Percentiles rank a stretch among this genome's conserved stretches.
Evolutionary conservation across 1,140 invertebrate species (phyloP).

Genomic region (Cyclina sinensis): DNA sequence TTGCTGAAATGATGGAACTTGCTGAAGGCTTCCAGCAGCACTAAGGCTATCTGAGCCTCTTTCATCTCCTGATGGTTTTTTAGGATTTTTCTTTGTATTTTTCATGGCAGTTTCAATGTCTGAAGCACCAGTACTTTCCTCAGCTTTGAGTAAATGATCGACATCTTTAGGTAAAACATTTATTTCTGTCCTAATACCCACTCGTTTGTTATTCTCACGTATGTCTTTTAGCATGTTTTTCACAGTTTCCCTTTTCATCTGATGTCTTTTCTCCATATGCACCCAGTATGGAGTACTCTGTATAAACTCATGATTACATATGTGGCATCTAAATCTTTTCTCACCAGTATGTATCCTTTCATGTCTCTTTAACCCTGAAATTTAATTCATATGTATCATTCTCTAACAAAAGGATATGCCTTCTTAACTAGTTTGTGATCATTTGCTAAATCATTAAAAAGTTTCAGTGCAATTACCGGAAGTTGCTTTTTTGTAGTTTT

Average conservation of each 20-base stretch:
- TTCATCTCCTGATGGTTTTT: not conserved
- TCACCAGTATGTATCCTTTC: slow-evolving; percentile 83
- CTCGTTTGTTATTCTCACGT: slow-evolving; percentile 36
- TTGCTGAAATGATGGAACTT: not conserved
- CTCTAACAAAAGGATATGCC: too few species aligned
- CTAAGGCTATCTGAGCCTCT: too few species aligned
- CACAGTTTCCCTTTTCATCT: slow-evolving; percentile 43
- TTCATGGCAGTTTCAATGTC: not conserved
- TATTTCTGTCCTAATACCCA: slow-evolving; percentile 38
- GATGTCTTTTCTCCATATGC: slow-evolving; percentile 60
- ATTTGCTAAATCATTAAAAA: too few species aligned
- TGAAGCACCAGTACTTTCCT: not conserved
- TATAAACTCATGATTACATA: slow-evolving; percentile 67
- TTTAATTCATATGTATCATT: too few species aligned
- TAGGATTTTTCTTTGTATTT: not conserved
- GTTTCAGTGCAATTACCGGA: too few species aligned
- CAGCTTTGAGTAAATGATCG: slow-evolving; percentile 2
- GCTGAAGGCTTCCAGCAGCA: not conserved
- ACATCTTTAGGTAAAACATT: slow-evolving; percentile 42
- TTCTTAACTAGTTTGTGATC: too few species aligned
- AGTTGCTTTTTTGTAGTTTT: too few species aligned
- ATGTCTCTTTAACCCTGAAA: slow-evolving; percentile 66
- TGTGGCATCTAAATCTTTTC: slow-evolving; percentile 84
- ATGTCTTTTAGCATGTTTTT: slow-evolving; percentile 42
- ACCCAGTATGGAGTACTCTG: slow-evolving; percentile 63